phyloP scores from a whole-genome alignment of 2,113 vertebrate species.

The Otus sunia region DNA sequence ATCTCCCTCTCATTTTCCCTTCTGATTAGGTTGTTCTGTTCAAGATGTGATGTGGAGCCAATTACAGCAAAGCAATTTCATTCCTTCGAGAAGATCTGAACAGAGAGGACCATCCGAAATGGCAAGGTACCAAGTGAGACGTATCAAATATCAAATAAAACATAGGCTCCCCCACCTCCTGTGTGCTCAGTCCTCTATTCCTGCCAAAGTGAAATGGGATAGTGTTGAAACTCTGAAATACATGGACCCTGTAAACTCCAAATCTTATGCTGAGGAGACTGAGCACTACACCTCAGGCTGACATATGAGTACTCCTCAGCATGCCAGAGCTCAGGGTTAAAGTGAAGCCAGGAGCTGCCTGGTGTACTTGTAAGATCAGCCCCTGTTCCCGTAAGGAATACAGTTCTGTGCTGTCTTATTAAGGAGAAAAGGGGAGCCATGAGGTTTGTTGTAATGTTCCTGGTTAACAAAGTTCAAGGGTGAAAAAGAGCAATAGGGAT shows the following conservation, averaged over 20 bases:
- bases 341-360: not conserved
- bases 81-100: not conserved
- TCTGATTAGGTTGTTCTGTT: not conserved
- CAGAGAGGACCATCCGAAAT: not conserved
- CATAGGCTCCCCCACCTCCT: not conserved
- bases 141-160: not conserved
- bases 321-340: not conserved
- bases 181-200: not conserved
- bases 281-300: not conserved
- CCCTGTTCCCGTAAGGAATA: not conserved
- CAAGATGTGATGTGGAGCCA: not conserved
- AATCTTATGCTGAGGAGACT: not conserved
- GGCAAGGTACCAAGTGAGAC: not conserved
- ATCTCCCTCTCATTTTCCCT: not conserved
- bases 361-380: not conserved
- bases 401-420: not conserved
- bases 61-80: not conserved
- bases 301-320: not conserved
- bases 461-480: not conserved
- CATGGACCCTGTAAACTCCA: not conserved
- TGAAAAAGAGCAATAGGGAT: not conserved
- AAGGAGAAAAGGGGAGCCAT: not conserved
- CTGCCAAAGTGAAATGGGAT: not conserved
- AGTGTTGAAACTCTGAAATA: not conserved
- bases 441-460: not conserved